Percentiles rank a stretch among this genome's conserved stretches.
phyloP scores from a whole-genome alignment of 2,113 vertebrate species.

The Pica pica region DNA sequence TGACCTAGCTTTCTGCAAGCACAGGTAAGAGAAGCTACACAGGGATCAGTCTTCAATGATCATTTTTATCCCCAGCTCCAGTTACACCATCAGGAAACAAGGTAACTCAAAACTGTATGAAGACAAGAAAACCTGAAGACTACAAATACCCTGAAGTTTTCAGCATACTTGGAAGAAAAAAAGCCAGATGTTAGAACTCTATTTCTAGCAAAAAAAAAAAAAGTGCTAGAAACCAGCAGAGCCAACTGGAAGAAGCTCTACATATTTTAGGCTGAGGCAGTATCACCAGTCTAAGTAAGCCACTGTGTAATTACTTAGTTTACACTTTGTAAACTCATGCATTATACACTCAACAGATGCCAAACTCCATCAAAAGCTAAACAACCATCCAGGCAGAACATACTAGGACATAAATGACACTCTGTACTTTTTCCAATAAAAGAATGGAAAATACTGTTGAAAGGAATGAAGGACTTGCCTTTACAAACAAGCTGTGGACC shows the following conservation, averaged over 20 bases:
- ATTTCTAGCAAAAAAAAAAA: background rate
- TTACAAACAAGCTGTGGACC: too few relatives aligned
- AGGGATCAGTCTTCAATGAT: background rate
- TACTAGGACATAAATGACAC: background rate
- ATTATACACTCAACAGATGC: background rate
- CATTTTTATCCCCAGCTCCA: background rate
- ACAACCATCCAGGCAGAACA: background rate
- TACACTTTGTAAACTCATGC: background rate
- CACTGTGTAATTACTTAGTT: background rate
- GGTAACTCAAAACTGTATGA: background rate
- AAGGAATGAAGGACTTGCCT: too few relatives aligned
- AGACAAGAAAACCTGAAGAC: background rate
- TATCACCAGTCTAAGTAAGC: background rate
- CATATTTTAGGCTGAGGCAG: background rate
- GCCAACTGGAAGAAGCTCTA: background rate
- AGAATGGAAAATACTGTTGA: background rate
- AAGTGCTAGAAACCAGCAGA: background rate
- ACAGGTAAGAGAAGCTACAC: background rate
- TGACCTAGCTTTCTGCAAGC: fast-evolving
- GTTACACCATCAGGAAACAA: background rate
- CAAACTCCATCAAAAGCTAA: background rate
- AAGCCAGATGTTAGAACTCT: background rate
- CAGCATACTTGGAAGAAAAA: background rate
- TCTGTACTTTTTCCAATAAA: background rate
- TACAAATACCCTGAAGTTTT: background rate